These are phyloP conservation scores for Siniperca scherzeri DNA, from an alignment of 2,797 vertebrate species.

Conservation along the genomic window DNA sequence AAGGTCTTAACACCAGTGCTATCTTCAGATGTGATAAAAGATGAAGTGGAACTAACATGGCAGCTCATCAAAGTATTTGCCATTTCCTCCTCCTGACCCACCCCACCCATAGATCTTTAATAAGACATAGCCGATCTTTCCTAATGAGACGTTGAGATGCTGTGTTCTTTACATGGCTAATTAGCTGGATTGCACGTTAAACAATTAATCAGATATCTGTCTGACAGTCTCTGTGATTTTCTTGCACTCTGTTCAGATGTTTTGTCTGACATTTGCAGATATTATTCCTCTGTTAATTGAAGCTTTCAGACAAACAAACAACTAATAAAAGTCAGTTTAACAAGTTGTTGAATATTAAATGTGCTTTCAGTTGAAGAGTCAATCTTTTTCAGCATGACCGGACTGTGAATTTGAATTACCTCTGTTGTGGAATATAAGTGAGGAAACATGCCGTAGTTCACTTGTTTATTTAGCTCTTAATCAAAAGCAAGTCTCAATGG, in stretches of 20 bases:
- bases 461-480: constrained; percentile 26
- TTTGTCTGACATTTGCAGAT: constrained; percentile 51
- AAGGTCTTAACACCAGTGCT: background rate
- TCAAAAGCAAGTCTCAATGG: background rate
- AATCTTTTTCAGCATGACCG: constrained; percentile 12
- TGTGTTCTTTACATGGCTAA: constrained; percentile 55
- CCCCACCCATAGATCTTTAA: constrained; percentile 29
- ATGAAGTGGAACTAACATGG: constrained; percentile 11
- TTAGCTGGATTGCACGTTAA: constrained; percentile 58
- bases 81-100: constrained; percentile 32
- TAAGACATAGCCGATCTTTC: constrained; percentile 36
- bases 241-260: constrained; percentile 21
- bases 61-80: constrained; percentile 13
- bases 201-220: constrained; percentile 55
- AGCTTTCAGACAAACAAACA: constrained; percentile 52
- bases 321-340: constrained; percentile 32
- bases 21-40: constrained; percentile 18
- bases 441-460: background rate
- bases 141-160: constrained; percentile 40
- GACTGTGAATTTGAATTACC: constrained; percentile 27
- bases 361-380: background rate
- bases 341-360: constrained; percentile 45
- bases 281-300: constrained; percentile 42
- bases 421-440: background rate
- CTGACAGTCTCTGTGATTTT: constrained; percentile 43